phyloP scores from a whole-genome alignment of 2,113 vertebrate genomes.

The Ginglymostoma cirratum region DNA sequence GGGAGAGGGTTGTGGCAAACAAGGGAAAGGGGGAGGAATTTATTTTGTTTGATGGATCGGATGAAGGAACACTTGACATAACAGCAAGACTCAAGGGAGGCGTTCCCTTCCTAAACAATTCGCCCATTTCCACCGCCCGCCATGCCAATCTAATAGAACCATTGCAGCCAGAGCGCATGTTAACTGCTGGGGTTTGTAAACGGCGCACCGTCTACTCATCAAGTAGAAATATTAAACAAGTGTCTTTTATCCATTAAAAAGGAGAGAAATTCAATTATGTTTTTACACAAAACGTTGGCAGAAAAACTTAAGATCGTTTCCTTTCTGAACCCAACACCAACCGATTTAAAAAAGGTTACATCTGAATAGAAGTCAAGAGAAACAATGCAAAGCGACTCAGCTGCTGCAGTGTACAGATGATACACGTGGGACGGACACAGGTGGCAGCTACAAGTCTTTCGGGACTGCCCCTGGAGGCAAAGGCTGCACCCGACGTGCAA shows the following conservation, averaged over 20 bases:
- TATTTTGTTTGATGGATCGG: background rate
- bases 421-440: background rate
- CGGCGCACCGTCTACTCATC: background rate
- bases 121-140: background rate
- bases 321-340: background rate
- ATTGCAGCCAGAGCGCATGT: background rate
- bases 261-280: too few species aligned
- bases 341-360: background rate
- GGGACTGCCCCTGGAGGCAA: background rate
- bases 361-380: slow-evolving; percentile 1
- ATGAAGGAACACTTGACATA: background rate
- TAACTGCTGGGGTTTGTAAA: background rate
- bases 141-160: background rate
- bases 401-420: background rate
- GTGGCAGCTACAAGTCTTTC: background rate
- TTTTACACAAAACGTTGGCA: background rate
- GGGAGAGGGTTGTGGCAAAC: background rate
- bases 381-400: background rate
- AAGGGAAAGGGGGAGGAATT: background rate
- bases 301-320: background rate
- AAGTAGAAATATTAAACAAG: background rate
- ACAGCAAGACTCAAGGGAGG: background rate
- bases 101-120: background rate
- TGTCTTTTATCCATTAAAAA: background rate
- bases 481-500: background rate